These are phyloP conservation scores for Drosophila jambulina DNA, from an alignment of 1,140 invertebrate genomes.

Conservation along the genomic window DNA sequence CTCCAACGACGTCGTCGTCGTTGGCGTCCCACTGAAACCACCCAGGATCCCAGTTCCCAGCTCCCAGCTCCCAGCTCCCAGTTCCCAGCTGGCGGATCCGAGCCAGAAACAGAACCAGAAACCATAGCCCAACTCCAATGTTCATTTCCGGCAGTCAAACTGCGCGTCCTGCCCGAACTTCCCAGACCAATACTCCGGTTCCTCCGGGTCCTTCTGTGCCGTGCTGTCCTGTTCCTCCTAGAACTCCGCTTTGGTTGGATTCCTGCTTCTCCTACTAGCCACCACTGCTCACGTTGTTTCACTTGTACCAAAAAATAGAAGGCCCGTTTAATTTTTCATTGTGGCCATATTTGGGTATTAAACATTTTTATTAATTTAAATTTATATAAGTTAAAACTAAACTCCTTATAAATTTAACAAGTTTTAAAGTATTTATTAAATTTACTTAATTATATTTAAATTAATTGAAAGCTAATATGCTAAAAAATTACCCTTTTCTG, in stretches of 20 bases:
- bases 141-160: slow-evolving; percentile 83
- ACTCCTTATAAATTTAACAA: too few relatives aligned
- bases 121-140: slow-evolving; percentile 64
- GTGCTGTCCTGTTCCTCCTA: slow-evolving; percentile 15
- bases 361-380: too few relatives aligned
- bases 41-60: slow-evolving; percentile 49
- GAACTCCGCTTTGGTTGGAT: slow-evolving; percentile 15
- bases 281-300: slow-evolving; percentile 11
- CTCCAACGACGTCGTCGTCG: slow-evolving; percentile 39
- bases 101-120: slow-evolving; percentile 29
- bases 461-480: too few relatives aligned
- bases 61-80: slow-evolving; percentile 24
- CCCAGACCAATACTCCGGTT: slow-evolving; percentile 17
- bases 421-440: too few relatives aligned
- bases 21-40: slow-evolving; percentile 52
- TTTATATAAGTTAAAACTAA: too few relatives aligned
- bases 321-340: background rate
- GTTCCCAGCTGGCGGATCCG: slow-evolving; percentile 32
- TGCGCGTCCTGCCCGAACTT: slow-evolving; percentile 68
- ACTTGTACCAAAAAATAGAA: slow-evolving; percentile 6
- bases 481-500: background rate
- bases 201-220: slow-evolving; percentile 4
- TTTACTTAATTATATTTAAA: background rate
- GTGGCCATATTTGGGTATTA: too few relatives aligned
- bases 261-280: background rate